Base-by-base conservation (phyloP, 2,888 invertebrate genomes). In the Cybosia mesomella region DNA sequence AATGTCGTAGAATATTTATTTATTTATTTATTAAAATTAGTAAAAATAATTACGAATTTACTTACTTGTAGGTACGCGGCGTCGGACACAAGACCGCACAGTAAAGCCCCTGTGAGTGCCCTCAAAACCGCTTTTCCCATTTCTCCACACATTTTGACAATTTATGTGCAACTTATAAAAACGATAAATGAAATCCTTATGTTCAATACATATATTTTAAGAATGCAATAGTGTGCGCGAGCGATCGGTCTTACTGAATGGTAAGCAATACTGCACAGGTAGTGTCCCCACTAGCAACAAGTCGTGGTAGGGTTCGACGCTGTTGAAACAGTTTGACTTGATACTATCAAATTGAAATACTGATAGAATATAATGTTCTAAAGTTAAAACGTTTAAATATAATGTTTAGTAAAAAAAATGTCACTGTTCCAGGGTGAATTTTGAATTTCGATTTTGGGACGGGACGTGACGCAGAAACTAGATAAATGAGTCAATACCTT, bases 61-160 rank as follows among this genome's bases (percentile, higher is more conserved):
- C 85, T 80, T 74, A 94, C 95, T 87, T 94, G 92, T 79, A 93
- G 85, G 83, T 94, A 95, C 7, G 95, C 94, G n/a, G 94, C 94
- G 70, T 94, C 92, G 13, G 94, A 93, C 22, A 92, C 93, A 21
- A 94, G 76, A 5, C 91, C 92, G 81, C 92, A 94, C 53, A 94
- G 87, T 55, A 95, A 82, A n/a, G 94, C 95, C 1, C 92, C 92
- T 0, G 95, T 94, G 32, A 95, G 87, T 74, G 94, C 95, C 68
- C 95, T 79, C 82, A 94, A 76, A 43, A 95, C 95, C 0, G 95
- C 95, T 74, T 94, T 95, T 34, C 95, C 95, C 93, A 94, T 94
- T 81, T 93, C 94, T 68, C 95, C 95, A 76, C 95, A 95, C 95
- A 95, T 95, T 79, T 81, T 90, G 74, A 65, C 68, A 55, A 60